Base-by-base conservation (phyloP, 2,888 invertebrate species). In the Diaprepes abbreviatus region DNA sequence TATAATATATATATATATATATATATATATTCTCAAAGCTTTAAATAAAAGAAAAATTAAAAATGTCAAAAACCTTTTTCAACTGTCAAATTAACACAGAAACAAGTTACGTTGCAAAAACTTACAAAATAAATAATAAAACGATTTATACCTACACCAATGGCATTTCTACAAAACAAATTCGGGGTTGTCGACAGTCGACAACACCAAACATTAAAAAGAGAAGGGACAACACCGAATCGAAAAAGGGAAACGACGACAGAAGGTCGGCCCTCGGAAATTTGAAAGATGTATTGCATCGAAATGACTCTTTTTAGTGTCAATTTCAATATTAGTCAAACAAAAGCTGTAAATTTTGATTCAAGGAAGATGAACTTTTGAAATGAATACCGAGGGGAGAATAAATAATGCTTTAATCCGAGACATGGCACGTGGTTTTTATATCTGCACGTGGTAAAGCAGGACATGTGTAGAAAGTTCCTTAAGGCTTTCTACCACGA, bases 231-330 rank as follows among this genome's bases (percentile, higher is more conserved):
- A 10, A 21, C 17, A 6, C 10, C 21, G 59, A 7, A 48, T 60
- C 48, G 19, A 48, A 48, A 45, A 48, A 48, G 60, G 60, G 60
- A 60, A 60, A 45, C 35, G 48, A 36, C 43, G 43, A n/a, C 60
- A 60, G n/a, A 36, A 31, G 48, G 33, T 40, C 38, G 28, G 17
- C 63, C 38, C 40, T 63, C 63, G 63, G 63, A 63, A 63, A 54
- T 54, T 38, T 31, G 63, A 40, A 52, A 63, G 63, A 63, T 43
- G 63, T 38, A 63, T 63, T 52, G 63, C 63, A 63, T 63, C 40
- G 52, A 54, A 63, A 63, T 63, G 52, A 40, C 63, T 52, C 63
- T 63, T 52, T 62, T 63, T 63, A 63, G 52, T 63, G 54, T 63
- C 63, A 63, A 63, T 63, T 50, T 38, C 48, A 38, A 35, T 50